These are phyloP conservation scores for Sminthurides aquaticus DNA, from an alignment of 2,888 invertebrate species.

Conservation along the genomic window DNA sequence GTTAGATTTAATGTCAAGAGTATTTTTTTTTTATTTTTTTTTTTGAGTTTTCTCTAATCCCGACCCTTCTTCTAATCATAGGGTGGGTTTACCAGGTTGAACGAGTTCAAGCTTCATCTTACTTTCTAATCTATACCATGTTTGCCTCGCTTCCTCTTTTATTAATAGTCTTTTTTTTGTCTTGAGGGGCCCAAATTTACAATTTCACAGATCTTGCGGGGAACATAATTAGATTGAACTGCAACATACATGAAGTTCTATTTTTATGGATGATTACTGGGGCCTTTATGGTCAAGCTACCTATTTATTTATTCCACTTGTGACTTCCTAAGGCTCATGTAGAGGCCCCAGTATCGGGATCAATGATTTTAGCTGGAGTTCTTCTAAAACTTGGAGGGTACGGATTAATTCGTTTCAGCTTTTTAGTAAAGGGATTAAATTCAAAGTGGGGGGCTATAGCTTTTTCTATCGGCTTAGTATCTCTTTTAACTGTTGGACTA, in stretches of 20 bases:
- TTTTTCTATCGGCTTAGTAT: slow-evolving; percentile 54
- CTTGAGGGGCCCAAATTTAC: too few species aligned
- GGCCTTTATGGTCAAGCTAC: slow-evolving; percentile 65
- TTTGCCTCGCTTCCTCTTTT: slow-evolving; percentile 60
- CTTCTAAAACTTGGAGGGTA: slow-evolving; percentile 66
- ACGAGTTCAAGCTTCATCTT: slow-evolving; percentile 59
- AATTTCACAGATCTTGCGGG: too few species aligned
- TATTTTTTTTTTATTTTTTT: slow-evolving; percentile 63
- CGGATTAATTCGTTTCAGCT: slow-evolving; percentile 57
- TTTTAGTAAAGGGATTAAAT: slow-evolving; percentile 48
- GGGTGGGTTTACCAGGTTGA: slow-evolving; percentile 63
- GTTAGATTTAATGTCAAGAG: slow-evolving; percentile 54
- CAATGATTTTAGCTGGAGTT: slow-evolving; percentile 66
- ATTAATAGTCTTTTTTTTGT: slow-evolving; percentile 55
- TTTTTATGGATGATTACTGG: too few species aligned
- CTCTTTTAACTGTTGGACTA: slow-evolving; percentile 57
- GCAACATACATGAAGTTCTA: too few species aligned
- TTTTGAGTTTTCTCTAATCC: slow-evolving; percentile 63
- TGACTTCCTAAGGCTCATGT: slow-evolving; percentile 69
- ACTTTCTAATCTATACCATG: slow-evolving; percentile 65
- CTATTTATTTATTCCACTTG: slow-evolving; percentile 62
- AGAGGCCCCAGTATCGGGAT: slow-evolving; percentile 64
- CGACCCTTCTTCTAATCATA: slow-evolving; percentile 60
- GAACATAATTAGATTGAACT: too few species aligned
- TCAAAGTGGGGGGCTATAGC: slow-evolving; percentile 54